phyloP scores from a whole-genome alignment of 2,113 vertebrate genomes.

The Syngnathus typhle region DNA sequence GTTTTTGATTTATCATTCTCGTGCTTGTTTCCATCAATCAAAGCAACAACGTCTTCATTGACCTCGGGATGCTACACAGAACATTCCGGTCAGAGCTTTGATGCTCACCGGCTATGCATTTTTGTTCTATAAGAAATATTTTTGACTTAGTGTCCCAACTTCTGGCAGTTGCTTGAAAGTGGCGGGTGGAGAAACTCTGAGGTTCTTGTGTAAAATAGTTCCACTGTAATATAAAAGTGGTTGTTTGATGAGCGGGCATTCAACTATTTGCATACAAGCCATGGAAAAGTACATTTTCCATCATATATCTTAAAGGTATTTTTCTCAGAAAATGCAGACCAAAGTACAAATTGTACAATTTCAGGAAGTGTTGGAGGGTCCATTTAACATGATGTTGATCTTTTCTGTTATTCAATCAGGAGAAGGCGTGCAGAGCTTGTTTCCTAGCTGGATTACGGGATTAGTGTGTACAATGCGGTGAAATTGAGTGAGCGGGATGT shows the following conservation, averaged over 20 bases:
- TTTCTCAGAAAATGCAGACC: too few species aligned
- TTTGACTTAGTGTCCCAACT: background rate
- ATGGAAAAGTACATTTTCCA: too few species aligned
- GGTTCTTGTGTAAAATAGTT: too few species aligned
- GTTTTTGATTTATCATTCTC: background rate
- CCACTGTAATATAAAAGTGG: too few species aligned
- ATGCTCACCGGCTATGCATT: background rate
- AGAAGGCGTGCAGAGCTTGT: background rate
- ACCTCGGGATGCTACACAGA: background rate
- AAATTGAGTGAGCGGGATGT: slow-evolving; percentile 4
- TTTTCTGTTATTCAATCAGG: background rate
- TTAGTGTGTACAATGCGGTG: background rate
- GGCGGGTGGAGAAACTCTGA: too few species aligned
- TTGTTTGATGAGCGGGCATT: too few species aligned
- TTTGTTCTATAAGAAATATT: background rate
- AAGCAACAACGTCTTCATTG: background rate
- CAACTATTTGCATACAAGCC: too few species aligned
- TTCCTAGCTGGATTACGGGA: background rate
- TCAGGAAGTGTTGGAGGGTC: too few species aligned
- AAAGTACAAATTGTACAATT: too few species aligned
- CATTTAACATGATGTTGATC: background rate
- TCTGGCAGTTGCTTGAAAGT: too few species aligned
- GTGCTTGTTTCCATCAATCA: background rate
- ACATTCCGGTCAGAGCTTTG: background rate
- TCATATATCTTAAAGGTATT: too few species aligned